Evolutionary conservation across 2,888 invertebrate genomes (phyloP), one percentile per base, ranked within the genome.

Genomic region (Conus canariensis): DNA sequence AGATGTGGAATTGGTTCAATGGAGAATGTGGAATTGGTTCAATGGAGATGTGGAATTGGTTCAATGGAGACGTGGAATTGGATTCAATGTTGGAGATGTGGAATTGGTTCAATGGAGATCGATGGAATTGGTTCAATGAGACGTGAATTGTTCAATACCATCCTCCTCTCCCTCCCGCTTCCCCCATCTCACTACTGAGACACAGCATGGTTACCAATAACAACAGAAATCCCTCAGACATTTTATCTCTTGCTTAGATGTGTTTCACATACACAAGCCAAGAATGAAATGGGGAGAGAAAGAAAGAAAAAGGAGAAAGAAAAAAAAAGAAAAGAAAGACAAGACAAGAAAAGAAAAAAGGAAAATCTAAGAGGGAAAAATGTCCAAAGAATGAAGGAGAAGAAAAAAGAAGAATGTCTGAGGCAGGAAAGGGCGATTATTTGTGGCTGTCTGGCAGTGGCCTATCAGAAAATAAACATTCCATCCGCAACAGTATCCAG

Each of bases 391-490:
- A 45, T 45, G 45, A 74, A 22, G 74, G 9, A 74, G 9, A 74
- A n/a, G n/a, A 25, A 74, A 22, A 19, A 45, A 7, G 10, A 25
- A 74, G 87, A 25, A 45, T 45, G 45, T 45, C 45, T 45, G 45
- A 16, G 6, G 30, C 22, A n/a, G n/a, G 85, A 22, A 85, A 60
- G 14, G 85, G 60, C 22, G n/a, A 67, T 67, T 30, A 67, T 87
- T 22, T 64, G 67, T 77, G 45, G 56, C n/a, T 80, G 58, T 12
- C 22, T 83, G 60, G 56, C 70, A 9, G 56, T 25, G 7, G 45
- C 19, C 19, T 87, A 60, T 87, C 70, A 25, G 70, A 59, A 56
- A 59, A 88, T 67, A 67, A 74, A 70, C 70, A 56, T 70, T 80
- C 30, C 77, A 14, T 12, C 45, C 3, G 77, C 25, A 25, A 30